Percentiles rank a stretch among this genome's conserved stretches.
phyloP scores from a whole-genome alignment of 2,113 vertebrate species.

The Zosterops hypoxanthus region DNA sequence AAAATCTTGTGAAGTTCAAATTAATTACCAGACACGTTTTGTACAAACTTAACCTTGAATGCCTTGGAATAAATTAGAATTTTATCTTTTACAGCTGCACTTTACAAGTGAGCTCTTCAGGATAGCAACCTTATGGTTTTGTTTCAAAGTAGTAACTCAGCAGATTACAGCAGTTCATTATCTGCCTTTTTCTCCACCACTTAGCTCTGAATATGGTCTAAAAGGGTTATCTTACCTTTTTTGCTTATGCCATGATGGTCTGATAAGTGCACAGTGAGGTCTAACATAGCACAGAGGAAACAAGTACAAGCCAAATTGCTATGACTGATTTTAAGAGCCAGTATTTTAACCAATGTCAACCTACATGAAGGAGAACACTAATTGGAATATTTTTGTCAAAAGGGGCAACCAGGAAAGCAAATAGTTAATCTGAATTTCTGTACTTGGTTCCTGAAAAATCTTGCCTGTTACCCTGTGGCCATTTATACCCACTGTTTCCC shows the following conservation, averaged over 20 bases:
- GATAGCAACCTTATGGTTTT: background rate
- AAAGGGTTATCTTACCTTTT: background rate
- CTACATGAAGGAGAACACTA: fast-evolving
- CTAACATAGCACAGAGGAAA: background rate
- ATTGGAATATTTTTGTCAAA: background rate
- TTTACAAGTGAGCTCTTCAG: background rate
- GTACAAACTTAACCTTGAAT: constrained; percentile 33
- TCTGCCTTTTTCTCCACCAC: background rate
- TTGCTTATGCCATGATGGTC: background rate
- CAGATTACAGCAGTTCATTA: background rate
- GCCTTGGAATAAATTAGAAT: background rate
- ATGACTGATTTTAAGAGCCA: background rate
- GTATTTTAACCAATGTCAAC: background rate
- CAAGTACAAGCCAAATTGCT: background rate
- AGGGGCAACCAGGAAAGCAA: background rate
- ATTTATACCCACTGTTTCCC: background rate
- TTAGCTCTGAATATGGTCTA: background rate
- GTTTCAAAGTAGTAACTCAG: background rate
- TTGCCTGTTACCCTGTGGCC: background rate
- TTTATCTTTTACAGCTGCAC: constrained; percentile 6
- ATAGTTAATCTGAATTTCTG: background rate
- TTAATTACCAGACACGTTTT: constrained; percentile 8
- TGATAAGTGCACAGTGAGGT: background rate
- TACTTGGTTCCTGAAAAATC: background rate
- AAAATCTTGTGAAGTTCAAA: constrained; percentile 9